Base-by-base conservation (phyloP, 2,797 vertebrate species). In the Poeciliopsis turneri region DNA sequence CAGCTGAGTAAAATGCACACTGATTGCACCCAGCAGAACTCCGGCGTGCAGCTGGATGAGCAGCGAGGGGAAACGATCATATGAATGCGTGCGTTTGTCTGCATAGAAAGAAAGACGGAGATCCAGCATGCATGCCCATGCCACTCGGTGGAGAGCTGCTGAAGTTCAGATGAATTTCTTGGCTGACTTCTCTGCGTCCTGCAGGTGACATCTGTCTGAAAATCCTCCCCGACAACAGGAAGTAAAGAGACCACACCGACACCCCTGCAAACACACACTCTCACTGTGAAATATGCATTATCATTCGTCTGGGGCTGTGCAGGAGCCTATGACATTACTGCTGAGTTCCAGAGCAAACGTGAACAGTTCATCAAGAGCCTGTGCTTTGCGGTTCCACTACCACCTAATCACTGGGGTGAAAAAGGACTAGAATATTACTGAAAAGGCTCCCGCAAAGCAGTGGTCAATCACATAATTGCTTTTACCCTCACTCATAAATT, bases 31-130 rank as follows among this genome's bases (percentile, higher is more conserved):
- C 92, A 76, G 68, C 80, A 80, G 84, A 87, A 84, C 83, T 78
- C 78, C 90, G 90, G 90, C 86, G 92, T 92, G 92, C 88, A 93
- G 86, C 93, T 94, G 93, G 90, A 92, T 80, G 90, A 82, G 77
- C 83, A 76, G 46, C 79, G 75, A 53, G 78, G 69, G 18, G 64
- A 66, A 0, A 43, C 2, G 2, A 70, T 15, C 7, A 6, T 7
- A 16, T 70, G 41, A 45, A 70, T 16, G 82, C 64, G 2, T 76
- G 49, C 64, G 33, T 51, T 72, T 61, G 78, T 61, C 45, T 57
- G 20, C 49, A 20, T 39, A 70, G 69, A 72, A 81, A 68, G 64
- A 25, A 74, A 68, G 71, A 83, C 36, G 36, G 76, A 83, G 75
- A 78, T 61, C 74, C 80, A 79, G 79, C 57, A 82, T 86, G 76